Percentiles rank a stretch among this genome's conserved stretches.
phyloP scores from a whole-genome alignment of 2,797 vertebrate species.

The Cryptoprocta ferox region DNA sequence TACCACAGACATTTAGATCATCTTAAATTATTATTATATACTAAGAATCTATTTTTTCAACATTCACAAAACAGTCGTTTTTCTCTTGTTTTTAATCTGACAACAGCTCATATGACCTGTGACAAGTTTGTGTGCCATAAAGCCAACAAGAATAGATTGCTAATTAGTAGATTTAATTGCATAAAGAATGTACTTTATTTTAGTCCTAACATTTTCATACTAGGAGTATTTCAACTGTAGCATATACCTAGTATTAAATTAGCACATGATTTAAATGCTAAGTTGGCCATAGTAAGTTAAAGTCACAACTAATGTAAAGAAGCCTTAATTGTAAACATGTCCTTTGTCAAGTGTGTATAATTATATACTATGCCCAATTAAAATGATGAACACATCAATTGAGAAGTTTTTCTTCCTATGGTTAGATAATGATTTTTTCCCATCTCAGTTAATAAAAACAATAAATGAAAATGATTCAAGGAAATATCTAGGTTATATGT shows the following conservation, averaged over 20 bases:
- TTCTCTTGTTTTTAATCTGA: background rate
- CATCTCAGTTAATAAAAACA: slow-evolving; percentile 20
- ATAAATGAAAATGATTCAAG: slow-evolving; percentile 2
- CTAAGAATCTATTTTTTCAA: slow-evolving; percentile 29
- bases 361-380: background rate
- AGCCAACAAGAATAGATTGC: background rate
- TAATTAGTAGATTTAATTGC: slow-evolving; percentile 29
- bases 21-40: slow-evolving; percentile 36
- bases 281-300: background rate
- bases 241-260: slow-evolving; percentile 16
- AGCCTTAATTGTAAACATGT: background rate
- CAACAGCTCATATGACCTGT: background rate
- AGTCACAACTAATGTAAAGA: background rate
- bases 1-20: background rate
- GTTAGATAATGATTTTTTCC: background rate
- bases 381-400: background rate
- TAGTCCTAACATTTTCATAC: slow-evolving; percentile 16
- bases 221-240: slow-evolving; percentile 2
- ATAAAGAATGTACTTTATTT: slow-evolving; percentile 52
- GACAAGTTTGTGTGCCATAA: background rate
- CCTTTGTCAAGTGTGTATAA: background rate
- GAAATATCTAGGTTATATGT: background rate
- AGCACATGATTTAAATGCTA: background rate
- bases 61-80: background rate
- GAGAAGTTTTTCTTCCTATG: background rate